These are phyloP conservation scores for Pygoscelis adeliae DNA, from an alignment of 2,113 vertebrate species.

Conservation along the genomic window DNA sequence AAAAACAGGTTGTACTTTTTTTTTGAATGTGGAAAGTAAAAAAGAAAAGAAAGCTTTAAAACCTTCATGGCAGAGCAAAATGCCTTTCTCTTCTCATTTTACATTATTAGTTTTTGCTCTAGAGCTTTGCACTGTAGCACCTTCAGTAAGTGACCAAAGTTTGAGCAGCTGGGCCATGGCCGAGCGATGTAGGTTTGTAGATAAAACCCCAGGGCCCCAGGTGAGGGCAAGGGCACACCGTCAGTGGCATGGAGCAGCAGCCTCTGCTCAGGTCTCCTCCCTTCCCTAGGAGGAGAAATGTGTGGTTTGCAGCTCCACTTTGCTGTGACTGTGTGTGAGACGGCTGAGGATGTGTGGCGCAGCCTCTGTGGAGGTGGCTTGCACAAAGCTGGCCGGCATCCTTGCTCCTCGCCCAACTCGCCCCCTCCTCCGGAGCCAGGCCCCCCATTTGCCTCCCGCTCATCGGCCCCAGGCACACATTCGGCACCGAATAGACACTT, in stretches of 20 bases:
- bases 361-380: too few relatives aligned
- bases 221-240: neutral
- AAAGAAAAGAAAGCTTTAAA: neutral
- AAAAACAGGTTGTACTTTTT: neutral
- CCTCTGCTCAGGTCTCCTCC: neutral
- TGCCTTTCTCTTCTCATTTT: neutral
- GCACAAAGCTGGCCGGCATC: neutral
- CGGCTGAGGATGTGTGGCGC: too few relatives aligned
- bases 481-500: rapidly evolving
- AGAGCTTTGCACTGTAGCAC: neutral
- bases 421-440: neutral
- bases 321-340: neutral
- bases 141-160: neutral
- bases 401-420: rapidly evolving
- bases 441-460: too few relatives aligned
- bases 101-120: neutral
- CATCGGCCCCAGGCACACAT: rapidly evolving
- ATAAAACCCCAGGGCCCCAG: neutral
- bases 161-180: neutral
- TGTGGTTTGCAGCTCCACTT: neutral
- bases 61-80: neutral
- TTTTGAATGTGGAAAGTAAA: neutral
- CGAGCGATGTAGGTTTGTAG: neutral
- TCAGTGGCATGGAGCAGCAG: neutral
- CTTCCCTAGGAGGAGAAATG: neutral